A percentile compares a stretch with the other conserved stretches of the same genome.
Evolutionary conservation across 2,888 invertebrate species (phyloP).

Genomic region (Brenthis ino): DNA sequence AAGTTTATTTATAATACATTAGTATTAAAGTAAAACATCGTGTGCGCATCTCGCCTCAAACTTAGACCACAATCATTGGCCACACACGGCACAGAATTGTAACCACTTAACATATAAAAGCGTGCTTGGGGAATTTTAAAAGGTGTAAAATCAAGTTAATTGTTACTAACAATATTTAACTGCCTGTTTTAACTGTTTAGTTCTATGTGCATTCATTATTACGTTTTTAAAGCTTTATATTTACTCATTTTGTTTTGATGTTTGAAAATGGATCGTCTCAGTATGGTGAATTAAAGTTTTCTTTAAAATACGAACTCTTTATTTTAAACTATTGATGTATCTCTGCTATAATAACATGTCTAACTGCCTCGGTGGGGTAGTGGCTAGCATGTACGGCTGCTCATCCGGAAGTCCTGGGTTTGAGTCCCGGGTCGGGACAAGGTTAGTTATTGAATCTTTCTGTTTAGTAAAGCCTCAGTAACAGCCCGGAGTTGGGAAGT

Average conservation of each 20-base stretch:
- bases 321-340: too few species aligned
- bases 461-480: too few species aligned
- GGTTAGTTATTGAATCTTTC: too few species aligned
- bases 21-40: neutral
- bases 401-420: too few species aligned
- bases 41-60: neutral
- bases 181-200: conserved; percentile 24
- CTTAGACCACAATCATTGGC: conserved; percentile 18
- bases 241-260: too few species aligned
- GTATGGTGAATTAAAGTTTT: neutral
- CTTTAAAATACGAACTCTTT: neutral
- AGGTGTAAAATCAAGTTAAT: conserved; percentile 48
- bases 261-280: too few species aligned
- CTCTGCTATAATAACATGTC: too few species aligned
- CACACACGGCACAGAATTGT: conserved; percentile 34
- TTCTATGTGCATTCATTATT: neutral
- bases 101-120: conserved; percentile 39
- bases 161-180: conserved; percentile 33
- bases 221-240: too few species aligned
- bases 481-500: too few species aligned
- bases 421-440: too few species aligned
- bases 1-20: neutral
- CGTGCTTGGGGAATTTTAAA: conserved; percentile 43
- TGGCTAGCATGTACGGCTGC: too few species aligned
- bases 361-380: too few species aligned